Conservation (phyloP, 2,888 invertebrate species). For the Willowsia nigromaculata region DNA sequence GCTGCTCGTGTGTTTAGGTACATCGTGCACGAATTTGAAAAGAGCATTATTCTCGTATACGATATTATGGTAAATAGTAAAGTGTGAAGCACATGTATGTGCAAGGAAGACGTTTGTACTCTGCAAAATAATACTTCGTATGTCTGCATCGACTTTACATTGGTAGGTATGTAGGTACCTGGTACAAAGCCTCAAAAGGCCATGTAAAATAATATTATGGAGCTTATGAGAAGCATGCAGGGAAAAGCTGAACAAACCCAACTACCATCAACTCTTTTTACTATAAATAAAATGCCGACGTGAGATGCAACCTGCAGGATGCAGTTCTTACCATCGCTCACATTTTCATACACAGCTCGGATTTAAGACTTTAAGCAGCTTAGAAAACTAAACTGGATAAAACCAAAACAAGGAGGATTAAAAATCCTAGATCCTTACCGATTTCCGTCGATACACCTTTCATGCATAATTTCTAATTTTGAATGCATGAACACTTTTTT, state of each 20-base stretch:
- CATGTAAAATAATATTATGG: neutral
- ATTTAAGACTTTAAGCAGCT: too few relatives aligned
- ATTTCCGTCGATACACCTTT: too few relatives aligned
- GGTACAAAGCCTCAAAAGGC: neutral
- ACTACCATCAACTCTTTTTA: neutral
- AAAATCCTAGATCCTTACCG: too few relatives aligned
- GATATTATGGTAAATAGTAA: neutral
- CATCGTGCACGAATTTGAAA: too few relatives aligned
- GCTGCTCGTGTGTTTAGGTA: neutral
- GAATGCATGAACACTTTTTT: too few relatives aligned
- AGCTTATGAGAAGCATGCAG: too few relatives aligned
- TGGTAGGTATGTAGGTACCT: neutral
- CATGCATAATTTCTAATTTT: too few relatives aligned
- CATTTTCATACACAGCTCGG: too few relatives aligned
- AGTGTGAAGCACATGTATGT: constrained; percentile 13
- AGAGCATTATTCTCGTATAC: too few relatives aligned
- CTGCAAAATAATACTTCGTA: neutral
- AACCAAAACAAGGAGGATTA: too few relatives aligned
- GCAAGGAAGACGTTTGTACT: constrained; percentile 19
- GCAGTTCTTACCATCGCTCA: too few relatives aligned
- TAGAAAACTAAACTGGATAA: too few relatives aligned
- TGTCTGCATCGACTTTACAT: neutral
- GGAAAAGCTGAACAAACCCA: neutral
- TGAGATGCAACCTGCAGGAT: neutral
- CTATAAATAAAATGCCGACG: neutral